Base-by-base conservation (phyloP, 2,888 invertebrate genomes). In the Chrysomela aeneicollis region DNA sequence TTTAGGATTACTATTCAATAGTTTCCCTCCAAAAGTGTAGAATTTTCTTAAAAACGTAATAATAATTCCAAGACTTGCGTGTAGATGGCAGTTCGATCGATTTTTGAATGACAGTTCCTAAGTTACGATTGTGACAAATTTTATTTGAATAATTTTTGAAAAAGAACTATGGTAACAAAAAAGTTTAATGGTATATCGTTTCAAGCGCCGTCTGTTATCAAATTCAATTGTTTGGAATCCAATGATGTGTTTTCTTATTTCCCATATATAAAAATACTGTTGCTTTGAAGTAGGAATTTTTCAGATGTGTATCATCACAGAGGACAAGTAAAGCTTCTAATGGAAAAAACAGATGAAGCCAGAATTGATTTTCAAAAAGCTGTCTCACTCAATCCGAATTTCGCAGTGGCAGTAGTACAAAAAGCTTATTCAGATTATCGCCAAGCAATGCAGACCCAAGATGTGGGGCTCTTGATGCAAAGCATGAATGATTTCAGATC, bases 231-330 rank as follows among this genome's bases (percentile, higher is more conserved):
- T n/a, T n/a, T n/a, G n/a, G n/a, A n/a, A n/a, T n/a, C n/a, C n/a
- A n/a, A n/a, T n/a, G n/a, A 17, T 30, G 30, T 30, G 26, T 32
- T 32, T 54, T 15, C 22, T 58, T 57, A 30, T 19, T 55, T 32
- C 5, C 18, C 18, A 18, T 54, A 35, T 49, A 19, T 46, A 59
- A 26, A 21, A 49, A 1, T n/a, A 8, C 19, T 35, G 30, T 62
- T 21, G 18, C 19, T 42, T n/a, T 9, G 4, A 10, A 37, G 17
- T 61, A 30, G 88, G 92, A 49, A 57, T 47, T 52, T 73, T 74
- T n/a, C 64, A 19, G 98, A 98, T 81, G 89, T 98, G 59, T 97
- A 92, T 82, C 95, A 97, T 81, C 97, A 98, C 78, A 86, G 96
- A 68, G 97, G 96, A 57, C 89, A 97, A 88, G 91, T 96, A 8